Evolutionary conservation across 2,797 vertebrate genomes (phyloP), one percentile per base, ranked within the genome.

Genomic region (Mareca strepera): DNA sequence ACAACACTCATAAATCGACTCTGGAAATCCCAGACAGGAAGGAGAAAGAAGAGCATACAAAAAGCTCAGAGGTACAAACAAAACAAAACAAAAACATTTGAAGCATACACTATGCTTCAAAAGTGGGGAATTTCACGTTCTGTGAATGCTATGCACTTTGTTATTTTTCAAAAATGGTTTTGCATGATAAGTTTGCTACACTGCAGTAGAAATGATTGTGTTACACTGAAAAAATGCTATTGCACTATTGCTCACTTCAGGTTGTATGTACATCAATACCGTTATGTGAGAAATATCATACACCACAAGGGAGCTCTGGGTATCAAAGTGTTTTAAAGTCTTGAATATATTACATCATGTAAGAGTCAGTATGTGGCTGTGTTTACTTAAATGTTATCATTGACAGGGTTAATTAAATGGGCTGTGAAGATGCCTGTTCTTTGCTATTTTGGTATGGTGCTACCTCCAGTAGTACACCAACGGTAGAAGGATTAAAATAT

Each of bases 11-110:
- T 23, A 98, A 98, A 94, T 97, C 98, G 4, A 96, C 98, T 86
- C 97, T 98, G 69, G 98, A 98, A 91, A 98, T 96, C 94, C 97
- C 97, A 77, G 98, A 98, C 76, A 95, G 98, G 96, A 98, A 98
- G 96, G 98, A 98, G 92, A 98, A 98, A 94, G 98, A 98, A 41
- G 98, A 98, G 88, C 95, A 97, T 70, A 96, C 97, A 11, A 97
- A 98, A 87, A 98, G 98, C 97, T 98, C 98, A 44, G 98, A 99
- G 98, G 98, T 98, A 98, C 76, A 66, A 21, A 29, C 37, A 31
- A 26, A 35, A 73, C 48, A 23, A 48, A 35, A 73, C 48, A 31
- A 43, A 64, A 41, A 16, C 17, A 20, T 44, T 63, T 41, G 62
- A 43, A 22, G 23, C 63, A 4, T 15, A 48, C 77, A 37, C 48